Evolutionary conservation across 2,888 invertebrate genomes (phyloP), one percentile per base, ranked within the genome.

Genomic region (Belgica antarctica): DNA sequence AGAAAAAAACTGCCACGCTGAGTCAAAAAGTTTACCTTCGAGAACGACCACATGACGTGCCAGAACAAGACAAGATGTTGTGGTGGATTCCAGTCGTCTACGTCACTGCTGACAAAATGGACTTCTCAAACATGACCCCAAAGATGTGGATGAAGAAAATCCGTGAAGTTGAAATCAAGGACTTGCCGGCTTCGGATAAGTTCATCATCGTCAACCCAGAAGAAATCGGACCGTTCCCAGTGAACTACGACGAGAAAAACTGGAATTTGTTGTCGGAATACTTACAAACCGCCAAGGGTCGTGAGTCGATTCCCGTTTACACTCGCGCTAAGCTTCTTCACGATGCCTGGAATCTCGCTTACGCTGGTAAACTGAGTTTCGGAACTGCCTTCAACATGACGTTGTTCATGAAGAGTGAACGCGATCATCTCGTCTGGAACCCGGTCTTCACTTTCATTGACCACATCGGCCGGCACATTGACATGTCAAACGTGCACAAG

Each of bases 381-480:
- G 86, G 84, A 0, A 86, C 87, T 0, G 91, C 92, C 0, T 82
- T 92, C 22, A 87, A 91, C 74, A 89, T 92, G 89, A 90, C 90
- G 0, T 78, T 89, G 36, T 90, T 91, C 75, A 79, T 92, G 76
- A 86, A 84, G 75, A 81, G 85, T 61, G 92, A 92, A 77, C 83
- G 87, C 27, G 85, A 89, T 72, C 88, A 89, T 73, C 79, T 90
- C 0, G 90, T 90, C 0, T 92, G 92, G 92, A 88, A 89, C 76
- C 89, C 90, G 0, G 86, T 90, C 7, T 92, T 92, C 75, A 90
- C 90, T 1, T 88, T 91, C 82, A 87, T 92, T 61, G 91, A 92
- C 76, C 90, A 91, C 74, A 84, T 92, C 69, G 89, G 90, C 28
- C 82, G 87, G 72, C 89, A 89, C 73, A 87, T 91, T 74, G 86